Evolutionary conservation across 2,113 vertebrate species (phyloP).

Genomic region (Cricetomys ansorgei): DNA sequence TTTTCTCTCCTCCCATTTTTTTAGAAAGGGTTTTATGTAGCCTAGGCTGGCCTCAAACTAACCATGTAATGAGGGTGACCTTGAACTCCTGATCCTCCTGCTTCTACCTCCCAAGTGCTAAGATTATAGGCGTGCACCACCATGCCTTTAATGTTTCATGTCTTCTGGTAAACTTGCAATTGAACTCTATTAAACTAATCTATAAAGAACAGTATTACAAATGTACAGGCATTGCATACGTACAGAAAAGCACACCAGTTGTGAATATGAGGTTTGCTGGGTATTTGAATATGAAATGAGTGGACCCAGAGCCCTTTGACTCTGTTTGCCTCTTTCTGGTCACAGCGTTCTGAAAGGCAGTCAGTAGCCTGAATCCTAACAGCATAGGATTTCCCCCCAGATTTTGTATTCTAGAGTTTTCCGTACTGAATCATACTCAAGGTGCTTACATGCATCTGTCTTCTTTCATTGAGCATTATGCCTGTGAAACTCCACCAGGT

Average conservation of each 20-base stretch:
- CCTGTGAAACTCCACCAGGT: neutral
- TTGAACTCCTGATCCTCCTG: neutral
- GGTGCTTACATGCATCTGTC: neutral
- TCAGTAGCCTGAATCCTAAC: rapidly evolving
- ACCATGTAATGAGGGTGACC: neutral
- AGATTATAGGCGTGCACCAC: neutral
- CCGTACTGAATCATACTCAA: neutral
- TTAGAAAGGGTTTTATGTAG: neutral
- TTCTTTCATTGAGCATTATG: neutral
- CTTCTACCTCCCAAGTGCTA: neutral
- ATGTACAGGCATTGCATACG: neutral
- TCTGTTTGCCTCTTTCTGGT: neutral
- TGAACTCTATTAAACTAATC: neutral
- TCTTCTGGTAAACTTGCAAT: slow-evolving; percentile 13
- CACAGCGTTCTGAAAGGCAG: neutral
- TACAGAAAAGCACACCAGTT: neutral
- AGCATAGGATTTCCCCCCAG: neutral
- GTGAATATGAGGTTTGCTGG: neutral
- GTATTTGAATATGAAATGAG: neutral
- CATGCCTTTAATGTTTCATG: neutral
- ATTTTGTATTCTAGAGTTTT: neutral
- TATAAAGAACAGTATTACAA: neutral
- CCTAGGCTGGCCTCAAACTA: neutral
- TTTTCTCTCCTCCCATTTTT: too few species aligned
- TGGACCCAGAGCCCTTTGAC: rapidly evolving